phyloP scores from a whole-genome alignment of 2,888 invertebrate species.

The Rhodophaea formosa region DNA sequence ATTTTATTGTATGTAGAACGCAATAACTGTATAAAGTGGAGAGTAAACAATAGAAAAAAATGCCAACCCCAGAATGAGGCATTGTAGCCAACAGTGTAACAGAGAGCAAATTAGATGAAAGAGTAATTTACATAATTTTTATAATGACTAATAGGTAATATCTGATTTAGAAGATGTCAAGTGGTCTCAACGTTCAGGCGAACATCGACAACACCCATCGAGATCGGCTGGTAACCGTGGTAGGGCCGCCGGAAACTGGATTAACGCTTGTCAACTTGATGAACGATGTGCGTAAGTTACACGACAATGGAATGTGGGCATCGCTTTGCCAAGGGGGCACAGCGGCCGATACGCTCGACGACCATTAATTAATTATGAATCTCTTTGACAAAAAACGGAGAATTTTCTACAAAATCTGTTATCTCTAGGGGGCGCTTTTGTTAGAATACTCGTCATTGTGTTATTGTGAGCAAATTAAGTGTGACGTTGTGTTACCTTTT shows the following conservation, averaged over 20 bases:
- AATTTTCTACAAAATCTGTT: conserved; percentile 25
- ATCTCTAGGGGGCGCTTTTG: conserved; percentile 23
- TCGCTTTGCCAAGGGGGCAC: conserved; percentile 53
- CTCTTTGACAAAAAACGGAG: conserved; percentile 40
- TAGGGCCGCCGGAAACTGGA: conserved; percentile 73
- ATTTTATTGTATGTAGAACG: too few species aligned
- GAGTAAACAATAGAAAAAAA: too few species aligned
- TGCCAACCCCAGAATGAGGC: too few species aligned
- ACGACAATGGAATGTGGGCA: conserved; percentile 75
- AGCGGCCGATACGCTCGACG: conserved; percentile 59
- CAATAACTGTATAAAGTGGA: too few species aligned
- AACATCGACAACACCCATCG: conserved; percentile 20
- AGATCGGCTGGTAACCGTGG: conserved; percentile 35
- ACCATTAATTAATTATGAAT: conserved; percentile 68
- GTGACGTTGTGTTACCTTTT: conserved; percentile 8
- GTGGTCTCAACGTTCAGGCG: not conserved
- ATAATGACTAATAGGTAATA: too few species aligned
- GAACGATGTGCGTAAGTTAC: conserved; percentile 78
- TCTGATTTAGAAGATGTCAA: too few species aligned
- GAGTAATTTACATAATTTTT: too few species aligned
- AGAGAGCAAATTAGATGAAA: too few species aligned
- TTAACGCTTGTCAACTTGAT: conserved; percentile 80
- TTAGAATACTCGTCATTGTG: not conserved
- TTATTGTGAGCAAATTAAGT: conserved; percentile 10
- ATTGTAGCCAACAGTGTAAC: too few species aligned